A percentile compares a stretch with the other conserved stretches of the same genome.
phyloP scores from a whole-genome alignment of 2,888 invertebrate species.

The Ochropleura plecta region DNA sequence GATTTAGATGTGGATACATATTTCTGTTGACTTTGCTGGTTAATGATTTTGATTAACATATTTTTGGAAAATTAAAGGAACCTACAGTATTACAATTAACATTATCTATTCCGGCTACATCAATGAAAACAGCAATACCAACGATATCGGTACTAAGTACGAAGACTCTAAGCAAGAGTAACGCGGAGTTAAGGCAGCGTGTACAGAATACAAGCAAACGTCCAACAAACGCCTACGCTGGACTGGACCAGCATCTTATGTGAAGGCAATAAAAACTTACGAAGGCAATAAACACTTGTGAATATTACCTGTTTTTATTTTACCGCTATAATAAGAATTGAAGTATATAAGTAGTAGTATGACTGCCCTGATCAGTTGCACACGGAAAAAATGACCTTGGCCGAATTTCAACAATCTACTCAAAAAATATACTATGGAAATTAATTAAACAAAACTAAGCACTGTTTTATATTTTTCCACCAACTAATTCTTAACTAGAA shows the following conservation, averaged over 20 bases:
- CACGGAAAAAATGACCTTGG: neutral
- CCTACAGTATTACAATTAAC: neutral
- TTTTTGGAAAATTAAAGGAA: neutral
- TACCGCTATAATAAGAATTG: neutral
- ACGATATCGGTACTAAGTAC: neutral
- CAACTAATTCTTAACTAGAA: neutral
- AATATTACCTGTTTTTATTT: constrained; percentile 1
- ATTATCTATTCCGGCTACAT: neutral
- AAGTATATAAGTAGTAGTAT: neutral
- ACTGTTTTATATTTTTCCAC: neutral
- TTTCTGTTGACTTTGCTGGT: neutral
- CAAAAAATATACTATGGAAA: neutral
- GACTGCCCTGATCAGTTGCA: neutral
- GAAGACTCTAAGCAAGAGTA: neutral
- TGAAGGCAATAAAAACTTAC: neutral
- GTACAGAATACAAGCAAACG: neutral
- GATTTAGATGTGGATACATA: neutral
- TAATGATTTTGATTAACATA: neutral
- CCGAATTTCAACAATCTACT: neutral
- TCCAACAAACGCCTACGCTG: neutral
- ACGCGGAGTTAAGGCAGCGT: neutral
- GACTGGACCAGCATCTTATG: neutral
- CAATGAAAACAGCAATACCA: neutral
- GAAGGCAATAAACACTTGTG: neutral
- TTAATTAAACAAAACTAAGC: too few species aligned